Percentiles rank a stretch among this genome's conserved stretches.
Conservation (phyloP, 2,888 invertebrate species). For the Drosophila setosimentum region DNA sequence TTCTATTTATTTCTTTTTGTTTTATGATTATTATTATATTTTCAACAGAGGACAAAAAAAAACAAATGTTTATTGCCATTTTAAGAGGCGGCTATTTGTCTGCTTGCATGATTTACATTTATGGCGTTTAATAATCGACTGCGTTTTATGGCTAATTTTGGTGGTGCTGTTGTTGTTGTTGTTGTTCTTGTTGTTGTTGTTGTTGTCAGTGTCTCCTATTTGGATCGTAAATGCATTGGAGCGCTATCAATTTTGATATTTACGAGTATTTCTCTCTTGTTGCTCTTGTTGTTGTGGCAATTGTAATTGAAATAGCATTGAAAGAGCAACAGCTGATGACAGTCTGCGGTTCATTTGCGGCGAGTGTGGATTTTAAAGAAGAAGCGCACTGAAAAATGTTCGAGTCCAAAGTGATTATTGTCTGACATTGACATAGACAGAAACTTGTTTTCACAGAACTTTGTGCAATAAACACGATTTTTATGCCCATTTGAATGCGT, state of each 20-base stretch:
- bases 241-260: conserved; percentile 28
- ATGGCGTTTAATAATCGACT: conserved; percentile 74
- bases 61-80: conserved; percentile 55
- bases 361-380: conserved; percentile 22
- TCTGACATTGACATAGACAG: conserved; percentile 71
- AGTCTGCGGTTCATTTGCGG: conserved; percentile 12
- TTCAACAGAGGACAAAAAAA: conserved; percentile 30
- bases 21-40: conserved; percentile 46
- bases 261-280: not conserved
- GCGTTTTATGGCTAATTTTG: conserved; percentile 69
- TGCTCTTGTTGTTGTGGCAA: not conserved
- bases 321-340: conserved; percentile 10
- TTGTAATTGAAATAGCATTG: conserved; percentile 47
- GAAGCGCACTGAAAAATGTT: conserved; percentile 46
- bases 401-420: conserved; percentile 28
- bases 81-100: conserved; percentile 37
- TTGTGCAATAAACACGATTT: conserved; percentile 70
- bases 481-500: conserved; percentile 72
- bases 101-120: conserved; percentile 66
- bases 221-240: conserved; percentile 61
- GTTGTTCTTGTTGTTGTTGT: conserved; percentile 24
- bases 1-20: conserved; percentile 7
- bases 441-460: conserved; percentile 43
- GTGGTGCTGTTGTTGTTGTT: conserved; percentile 19
- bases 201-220: conserved; percentile 17